phyloP scores from a whole-genome alignment of 2,797 vertebrate genomes.

The Smutsia gigantea region DNA sequence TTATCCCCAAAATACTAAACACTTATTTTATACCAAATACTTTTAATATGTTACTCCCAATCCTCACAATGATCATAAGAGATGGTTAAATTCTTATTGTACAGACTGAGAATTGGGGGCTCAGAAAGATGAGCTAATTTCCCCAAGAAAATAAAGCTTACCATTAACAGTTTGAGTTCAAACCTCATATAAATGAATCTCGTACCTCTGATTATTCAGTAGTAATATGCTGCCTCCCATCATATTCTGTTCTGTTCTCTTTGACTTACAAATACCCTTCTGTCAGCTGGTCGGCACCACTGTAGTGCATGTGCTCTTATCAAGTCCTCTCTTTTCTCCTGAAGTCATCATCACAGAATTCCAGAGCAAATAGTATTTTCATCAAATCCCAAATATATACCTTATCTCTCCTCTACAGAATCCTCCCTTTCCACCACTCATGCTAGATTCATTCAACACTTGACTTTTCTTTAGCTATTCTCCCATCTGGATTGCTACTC shows the following conservation, averaged over 20 bases:
- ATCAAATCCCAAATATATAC: background rate
- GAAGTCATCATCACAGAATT: conserved; percentile 34
- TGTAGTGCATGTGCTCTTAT: background rate
- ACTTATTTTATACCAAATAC: background rate
- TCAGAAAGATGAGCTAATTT: conserved; percentile 13
- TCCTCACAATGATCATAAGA: background rate
- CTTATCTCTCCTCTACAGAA: background rate
- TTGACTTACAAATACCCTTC: background rate
- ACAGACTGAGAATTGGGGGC: background rate
- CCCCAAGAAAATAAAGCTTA: background rate
- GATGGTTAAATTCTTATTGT: background rate
- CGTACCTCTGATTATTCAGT: background rate
- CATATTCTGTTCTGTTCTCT: background rate
- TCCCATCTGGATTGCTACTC: background rate
- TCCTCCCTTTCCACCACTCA: background rate
- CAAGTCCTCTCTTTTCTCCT: background rate
- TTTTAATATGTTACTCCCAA: background rate
- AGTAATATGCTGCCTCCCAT: background rate
- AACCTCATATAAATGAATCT: background rate
- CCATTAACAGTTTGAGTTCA: background rate
- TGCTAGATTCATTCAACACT: background rate
- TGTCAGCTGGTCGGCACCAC: background rate
- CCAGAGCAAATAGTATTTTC: background rate
- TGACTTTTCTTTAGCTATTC: conserved; percentile 16
- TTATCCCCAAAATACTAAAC: background rate